phyloP scores from a whole-genome alignment of 2,888 invertebrate species.

The Venusia cambrica region DNA sequence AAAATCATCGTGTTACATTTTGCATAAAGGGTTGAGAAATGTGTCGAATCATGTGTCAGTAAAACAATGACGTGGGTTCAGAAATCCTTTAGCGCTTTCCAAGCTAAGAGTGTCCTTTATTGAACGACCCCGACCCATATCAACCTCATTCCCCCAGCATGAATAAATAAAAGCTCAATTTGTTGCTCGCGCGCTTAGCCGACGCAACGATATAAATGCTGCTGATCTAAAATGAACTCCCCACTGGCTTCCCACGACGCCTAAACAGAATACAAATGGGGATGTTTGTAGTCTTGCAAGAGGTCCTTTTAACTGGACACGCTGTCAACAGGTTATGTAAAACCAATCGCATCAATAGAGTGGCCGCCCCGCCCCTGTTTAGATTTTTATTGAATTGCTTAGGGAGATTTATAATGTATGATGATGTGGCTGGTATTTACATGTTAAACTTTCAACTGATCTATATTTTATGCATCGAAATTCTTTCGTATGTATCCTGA shows the following conservation, averaged over 20 bases:
- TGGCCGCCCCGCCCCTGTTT: slow-evolving; percentile 40
- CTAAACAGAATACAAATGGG: slow-evolving; percentile 28
- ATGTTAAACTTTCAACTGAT: not conserved
- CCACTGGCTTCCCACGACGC: slow-evolving; percentile 38
- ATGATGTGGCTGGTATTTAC: slow-evolving; percentile 2
- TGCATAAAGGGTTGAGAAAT: slow-evolving; percentile 37
- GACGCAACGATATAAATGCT: slow-evolving; percentile 58
- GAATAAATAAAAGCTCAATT: slow-evolving; percentile 79
- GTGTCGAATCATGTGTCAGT: slow-evolving; percentile 41
- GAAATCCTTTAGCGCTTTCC: slow-evolving; percentile 52
- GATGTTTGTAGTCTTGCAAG: slow-evolving; percentile 30
- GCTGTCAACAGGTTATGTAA: slow-evolving; percentile 51
- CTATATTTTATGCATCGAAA: not conserved
- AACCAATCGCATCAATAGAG: slow-evolving; percentile 45
- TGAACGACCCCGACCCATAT: slow-evolving; percentile 74
- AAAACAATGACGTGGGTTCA: slow-evolving; percentile 41
- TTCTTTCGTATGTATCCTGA: not conserved
- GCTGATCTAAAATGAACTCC: slow-evolving; percentile 55
- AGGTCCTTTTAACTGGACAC: slow-evolving; percentile 39
- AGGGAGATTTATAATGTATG: slow-evolving; percentile 14
- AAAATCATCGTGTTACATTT: slow-evolving; percentile 13
- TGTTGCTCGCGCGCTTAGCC: slow-evolving; percentile 68
- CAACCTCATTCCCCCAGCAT: slow-evolving; percentile 69
- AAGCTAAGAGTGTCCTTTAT: slow-evolving; percentile 66
- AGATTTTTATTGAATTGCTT: slow-evolving; percentile 31